Evolutionary conservation across 2,797 vertebrate species (phyloP).

Genomic region (Peromyscus attwateri): DNA sequence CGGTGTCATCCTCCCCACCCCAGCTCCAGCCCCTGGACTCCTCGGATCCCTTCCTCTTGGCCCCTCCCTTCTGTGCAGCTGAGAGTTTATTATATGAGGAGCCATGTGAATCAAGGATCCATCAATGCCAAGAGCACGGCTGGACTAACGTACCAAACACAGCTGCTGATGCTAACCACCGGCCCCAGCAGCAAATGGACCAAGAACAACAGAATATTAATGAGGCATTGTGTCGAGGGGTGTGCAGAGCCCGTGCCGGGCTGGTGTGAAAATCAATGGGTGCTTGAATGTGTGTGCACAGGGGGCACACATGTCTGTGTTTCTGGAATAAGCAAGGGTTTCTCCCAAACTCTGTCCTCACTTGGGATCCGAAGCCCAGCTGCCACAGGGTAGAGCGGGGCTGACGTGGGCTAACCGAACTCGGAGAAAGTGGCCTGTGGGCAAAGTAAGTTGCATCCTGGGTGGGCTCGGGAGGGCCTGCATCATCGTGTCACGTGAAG

Average conservation of each 20-base stretch:
- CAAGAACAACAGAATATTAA: conserved; percentile 93
- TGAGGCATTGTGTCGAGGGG: conserved; percentile 68
- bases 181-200: conserved; percentile 92
- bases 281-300: neutral
- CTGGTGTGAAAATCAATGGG: neutral
- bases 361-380: neutral
- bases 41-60: conserved; percentile 61
- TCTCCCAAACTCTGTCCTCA: neutral
- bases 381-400: neutral
- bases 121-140: conserved; percentile 91
- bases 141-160: conserved; percentile 92
- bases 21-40: neutral
- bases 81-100: conserved; percentile 91
- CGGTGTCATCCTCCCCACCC: neutral
- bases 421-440: neutral
- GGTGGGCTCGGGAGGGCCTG: neutral
- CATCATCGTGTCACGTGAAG: neutral
- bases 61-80: conserved; percentile 83
- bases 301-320: neutral
- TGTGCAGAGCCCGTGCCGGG: neutral
- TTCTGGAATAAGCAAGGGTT: neutral
- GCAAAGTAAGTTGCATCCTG: neutral
- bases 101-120: conserved; percentile 85
- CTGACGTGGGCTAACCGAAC: no score
- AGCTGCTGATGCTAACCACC: conserved; percentile 94